phyloP scores from a whole-genome alignment of 35 echinoderm and acorn worm genomes.

The Holothuria glaberrima region DNA sequence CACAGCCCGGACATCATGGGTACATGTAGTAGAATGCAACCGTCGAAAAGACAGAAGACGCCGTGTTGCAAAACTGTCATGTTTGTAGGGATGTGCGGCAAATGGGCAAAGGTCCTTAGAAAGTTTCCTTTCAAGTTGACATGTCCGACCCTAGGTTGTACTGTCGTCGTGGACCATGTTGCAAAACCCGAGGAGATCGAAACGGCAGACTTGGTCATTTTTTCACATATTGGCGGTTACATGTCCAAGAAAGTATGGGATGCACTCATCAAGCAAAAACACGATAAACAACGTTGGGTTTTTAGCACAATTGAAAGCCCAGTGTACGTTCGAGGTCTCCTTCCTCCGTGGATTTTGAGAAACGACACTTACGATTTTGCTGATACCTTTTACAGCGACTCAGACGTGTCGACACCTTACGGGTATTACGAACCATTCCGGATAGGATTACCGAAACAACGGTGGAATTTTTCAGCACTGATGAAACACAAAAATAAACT shows the following conservation, averaged over 20 bases:
- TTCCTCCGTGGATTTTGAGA: constrained; percentile 11
- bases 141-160: neutral
- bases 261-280: neutral
- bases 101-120: neutral
- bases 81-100: constrained; percentile 40
- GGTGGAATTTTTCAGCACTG: neutral
- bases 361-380: constrained; percentile 17
- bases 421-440: constrained; percentile 29
- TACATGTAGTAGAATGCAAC: neutral
- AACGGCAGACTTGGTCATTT: constrained; percentile 9
- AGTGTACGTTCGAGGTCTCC: constrained; percentile 4
- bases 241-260: neutral
- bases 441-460: neutral
- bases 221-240: constrained; percentile 32
- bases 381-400: neutral
- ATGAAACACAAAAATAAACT: neutral
- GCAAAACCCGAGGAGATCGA: neutral
- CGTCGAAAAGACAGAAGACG: neutral
- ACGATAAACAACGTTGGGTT: constrained; percentile 23
- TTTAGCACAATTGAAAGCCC: constrained; percentile 41
- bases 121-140: constrained; percentile 15
- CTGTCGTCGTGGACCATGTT: constrained; percentile 27
- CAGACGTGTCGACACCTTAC: neutral
- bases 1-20: neutral
- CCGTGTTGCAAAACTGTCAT: constrained; percentile 10